Conservation (phyloP, 2,888 invertebrate genomes). For the Macroteleia sp. region DNA sequence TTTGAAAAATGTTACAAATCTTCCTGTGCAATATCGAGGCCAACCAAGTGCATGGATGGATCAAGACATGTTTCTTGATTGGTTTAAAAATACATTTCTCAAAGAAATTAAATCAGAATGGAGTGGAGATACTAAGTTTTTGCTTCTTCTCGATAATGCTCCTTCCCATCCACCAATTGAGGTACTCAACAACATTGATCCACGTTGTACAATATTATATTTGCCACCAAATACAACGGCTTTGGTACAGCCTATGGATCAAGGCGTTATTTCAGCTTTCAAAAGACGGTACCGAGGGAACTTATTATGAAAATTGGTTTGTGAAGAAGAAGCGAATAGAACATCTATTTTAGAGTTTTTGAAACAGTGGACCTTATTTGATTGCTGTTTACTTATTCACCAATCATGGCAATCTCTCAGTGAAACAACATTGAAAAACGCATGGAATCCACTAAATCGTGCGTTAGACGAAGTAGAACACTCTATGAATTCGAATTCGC, state of each 20-base stretch:
- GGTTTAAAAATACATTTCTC: constrained; percentile 28
- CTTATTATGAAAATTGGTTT: neutral
- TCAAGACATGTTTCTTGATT: constrained; percentile 16
- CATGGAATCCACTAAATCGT: constrained; percentile 3
- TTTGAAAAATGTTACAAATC: constrained; percentile 29
- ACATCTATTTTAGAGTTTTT: neutral
- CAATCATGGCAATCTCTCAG: neutral
- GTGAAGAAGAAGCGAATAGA: neutral
- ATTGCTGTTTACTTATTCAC: neutral
- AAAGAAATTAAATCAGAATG: neutral
- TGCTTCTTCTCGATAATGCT: constrained; percentile 37
- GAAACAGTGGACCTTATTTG: constrained; percentile 5
- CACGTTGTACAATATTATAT: constrained; percentile 56
- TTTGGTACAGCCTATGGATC: constrained; percentile 71
- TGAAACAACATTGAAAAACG: neutral
- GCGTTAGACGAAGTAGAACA: neutral
- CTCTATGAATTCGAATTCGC: constrained; percentile 2
- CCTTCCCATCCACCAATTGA: constrained; percentile 46
- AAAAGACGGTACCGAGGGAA: constrained; percentile 49
- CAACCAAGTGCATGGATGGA: constrained; percentile 39
- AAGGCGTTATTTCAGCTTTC: constrained; percentile 67
- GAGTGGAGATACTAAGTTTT: neutral
- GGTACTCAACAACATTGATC: constrained; percentile 12
- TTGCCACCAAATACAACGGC: constrained; percentile 68
- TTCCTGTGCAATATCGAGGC: constrained; percentile 17